These are phyloP conservation scores for Tipula confusa DNA, from an alignment of 2,888 invertebrate genomes.

Conservation along the genomic window DNA sequence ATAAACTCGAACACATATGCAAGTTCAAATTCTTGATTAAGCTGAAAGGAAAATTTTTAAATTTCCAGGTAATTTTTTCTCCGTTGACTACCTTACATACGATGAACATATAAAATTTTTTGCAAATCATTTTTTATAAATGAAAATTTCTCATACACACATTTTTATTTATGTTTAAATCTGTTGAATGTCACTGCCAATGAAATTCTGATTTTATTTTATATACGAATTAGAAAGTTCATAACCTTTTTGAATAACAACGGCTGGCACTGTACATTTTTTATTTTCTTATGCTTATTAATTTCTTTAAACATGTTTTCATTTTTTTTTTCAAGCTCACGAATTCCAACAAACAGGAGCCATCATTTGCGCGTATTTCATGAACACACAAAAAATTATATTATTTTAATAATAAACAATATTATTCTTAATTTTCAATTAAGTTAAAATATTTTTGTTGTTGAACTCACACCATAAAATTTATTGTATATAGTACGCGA, in stretches of 20 bases:
- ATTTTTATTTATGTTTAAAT: not conserved
- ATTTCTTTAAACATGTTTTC: too few relatives aligned
- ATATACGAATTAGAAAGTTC: not conserved
- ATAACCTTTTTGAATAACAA: not conserved
- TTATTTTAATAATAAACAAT: not conserved
- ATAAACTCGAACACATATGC: not conserved
- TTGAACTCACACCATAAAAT: not conserved
- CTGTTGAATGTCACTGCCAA: slow-evolving; percentile 12
- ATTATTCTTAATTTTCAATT: slow-evolving; percentile 14
- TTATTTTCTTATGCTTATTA: not conserved
- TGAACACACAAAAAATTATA: not conserved
- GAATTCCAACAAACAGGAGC: not conserved
- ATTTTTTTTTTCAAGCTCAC: not conserved
- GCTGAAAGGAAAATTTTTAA: not conserved
- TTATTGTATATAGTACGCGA: not conserved
- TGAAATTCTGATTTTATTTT: not conserved
- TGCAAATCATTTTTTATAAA: slow-evolving; percentile 12
- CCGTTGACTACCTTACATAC: not conserved
- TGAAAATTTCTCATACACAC: not conserved
- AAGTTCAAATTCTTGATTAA: not conserved
- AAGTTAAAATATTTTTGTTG: not conserved
- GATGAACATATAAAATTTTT: not conserved
- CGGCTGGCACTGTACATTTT: not conserved
- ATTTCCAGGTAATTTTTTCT: not conserved
- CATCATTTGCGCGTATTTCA: slow-evolving; percentile 12